These are phyloP conservation scores for Galleria mellonella DNA, from an alignment of 1,140 invertebrate species.

Conservation along the genomic window DNA sequence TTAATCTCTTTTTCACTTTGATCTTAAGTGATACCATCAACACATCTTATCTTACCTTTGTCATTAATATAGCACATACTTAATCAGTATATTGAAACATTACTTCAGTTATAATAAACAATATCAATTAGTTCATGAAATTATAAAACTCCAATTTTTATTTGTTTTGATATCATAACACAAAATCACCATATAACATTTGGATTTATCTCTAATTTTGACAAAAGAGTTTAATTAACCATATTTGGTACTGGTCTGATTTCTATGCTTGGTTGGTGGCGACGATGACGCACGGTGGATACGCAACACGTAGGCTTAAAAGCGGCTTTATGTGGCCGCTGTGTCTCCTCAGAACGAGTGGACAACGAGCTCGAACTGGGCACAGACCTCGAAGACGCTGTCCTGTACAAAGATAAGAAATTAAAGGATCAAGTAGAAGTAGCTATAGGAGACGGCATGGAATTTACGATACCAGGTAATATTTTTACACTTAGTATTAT, in stretches of 20 bases:
- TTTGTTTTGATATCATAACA: too few relatives aligned
- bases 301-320: slow-evolving; percentile 69
- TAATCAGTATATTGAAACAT: too few relatives aligned
- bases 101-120: too few relatives aligned
- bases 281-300: slow-evolving; percentile 38
- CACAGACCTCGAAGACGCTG: slow-evolving; percentile 86
- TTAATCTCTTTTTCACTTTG: too few relatives aligned
- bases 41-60: too few relatives aligned
- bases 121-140: too few relatives aligned
- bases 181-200: too few relatives aligned
- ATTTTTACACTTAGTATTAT: background rate
- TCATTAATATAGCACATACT: too few relatives aligned
- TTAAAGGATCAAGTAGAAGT: slow-evolving; percentile 92
- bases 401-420: slow-evolving; percentile 90
- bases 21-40: too few relatives aligned
- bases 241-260: slow-evolving; percentile 40
- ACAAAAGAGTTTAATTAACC: too few relatives aligned
- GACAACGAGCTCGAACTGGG: slow-evolving; percentile 79
- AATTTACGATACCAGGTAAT: slow-evolving; percentile 91
- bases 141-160: too few relatives aligned
- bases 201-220: too few relatives aligned
- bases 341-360: slow-evolving; percentile 78
- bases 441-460: slow-evolving; percentile 92
- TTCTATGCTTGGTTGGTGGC: slow-evolving; percentile 67
- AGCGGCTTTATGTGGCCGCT: slow-evolving; percentile 75